Conservation (phyloP, 2,113 vertebrate genomes). For the Actinemys pallida region DNA sequence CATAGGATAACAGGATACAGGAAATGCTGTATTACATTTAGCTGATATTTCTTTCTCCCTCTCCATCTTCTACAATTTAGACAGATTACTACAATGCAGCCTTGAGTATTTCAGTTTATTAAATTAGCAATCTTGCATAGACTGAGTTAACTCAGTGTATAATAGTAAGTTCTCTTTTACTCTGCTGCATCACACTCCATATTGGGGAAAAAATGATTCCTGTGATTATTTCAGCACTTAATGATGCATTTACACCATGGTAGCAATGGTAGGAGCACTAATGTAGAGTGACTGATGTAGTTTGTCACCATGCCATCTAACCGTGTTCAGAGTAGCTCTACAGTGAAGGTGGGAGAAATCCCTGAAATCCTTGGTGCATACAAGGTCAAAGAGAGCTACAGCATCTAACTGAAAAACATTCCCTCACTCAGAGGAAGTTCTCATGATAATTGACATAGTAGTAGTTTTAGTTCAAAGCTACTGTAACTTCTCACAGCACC, state of each 20-base stretch:
- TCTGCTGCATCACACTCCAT: neutral
- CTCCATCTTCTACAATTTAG: slow-evolving; percentile 32
- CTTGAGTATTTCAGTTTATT: neutral
- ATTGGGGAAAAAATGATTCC: neutral
- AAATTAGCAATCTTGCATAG: neutral
- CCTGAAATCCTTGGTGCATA: neutral
- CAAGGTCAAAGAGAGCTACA: neutral
- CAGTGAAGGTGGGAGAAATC: neutral
- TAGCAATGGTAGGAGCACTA: neutral
- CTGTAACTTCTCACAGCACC: neutral
- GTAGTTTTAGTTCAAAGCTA: neutral
- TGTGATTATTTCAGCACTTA: neutral
- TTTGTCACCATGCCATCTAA: neutral
- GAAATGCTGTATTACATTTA: slow-evolving; percentile 51
- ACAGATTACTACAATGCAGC: neutral
- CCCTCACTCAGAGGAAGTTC: neutral
- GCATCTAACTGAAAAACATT: neutral
- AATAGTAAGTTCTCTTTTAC: neutral
- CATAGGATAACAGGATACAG: slow-evolving; percentile 71
- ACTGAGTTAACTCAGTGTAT: neutral
- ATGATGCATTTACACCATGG: neutral
- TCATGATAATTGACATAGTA: neutral
- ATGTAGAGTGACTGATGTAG: fast-evolving
- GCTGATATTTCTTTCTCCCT: slow-evolving; percentile 65
- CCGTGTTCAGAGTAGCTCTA: neutral